Evolutionary conservation across 53 echinoderm and acorn worm genomes (phyloP), one percentile per base, ranked within the genome.

Genomic region (Mesocentrotus franciscanus): DNA sequence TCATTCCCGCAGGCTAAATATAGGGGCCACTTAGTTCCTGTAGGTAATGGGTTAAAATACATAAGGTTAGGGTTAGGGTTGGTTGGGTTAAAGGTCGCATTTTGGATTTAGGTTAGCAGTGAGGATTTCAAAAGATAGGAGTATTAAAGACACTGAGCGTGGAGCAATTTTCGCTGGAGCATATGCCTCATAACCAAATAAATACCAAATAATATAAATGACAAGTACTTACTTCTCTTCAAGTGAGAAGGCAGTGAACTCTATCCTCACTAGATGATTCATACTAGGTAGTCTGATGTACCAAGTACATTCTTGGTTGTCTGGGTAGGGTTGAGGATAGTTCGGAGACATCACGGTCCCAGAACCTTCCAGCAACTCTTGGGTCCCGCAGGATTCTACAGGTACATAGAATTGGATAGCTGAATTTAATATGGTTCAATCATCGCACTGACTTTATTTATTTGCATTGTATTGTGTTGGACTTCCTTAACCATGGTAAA

Each of bases 291-390:
- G 95, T 10, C 68, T 95, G 72, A 98, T 96, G 4, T 71, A 39
- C 98, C 98, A 98, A 5, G 95, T 76, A 91, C 98, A 98, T 92
- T 95, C 90, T 58, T 95, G 95, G 58, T 97, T 96, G 39, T 95
- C 90, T 0, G 98, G 98, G 90, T 98, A 98, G 0, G 64, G 95
- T 14, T 93, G 26, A 12, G 96, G 96, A 92, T 90, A 97, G 57
- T 92, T 93, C 6, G 98, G 98, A 4, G 96, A 97, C 70, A 49
- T 95, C 66, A 98, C 94, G 7, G 61, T 75, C 26, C 98, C 98
- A 0, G 96, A 93, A 29, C 76, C 61, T 18, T 89, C 95, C 1
- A 89, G 90, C 20, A 95, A 56, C 22, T 95, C 96, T 61, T 95
- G 27, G 20, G 93, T 57, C 85, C 93, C 93, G 78, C 96, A 96